phyloP scores from a whole-genome alignment of 2,888 invertebrate species.

The Melanargia galathea region DNA sequence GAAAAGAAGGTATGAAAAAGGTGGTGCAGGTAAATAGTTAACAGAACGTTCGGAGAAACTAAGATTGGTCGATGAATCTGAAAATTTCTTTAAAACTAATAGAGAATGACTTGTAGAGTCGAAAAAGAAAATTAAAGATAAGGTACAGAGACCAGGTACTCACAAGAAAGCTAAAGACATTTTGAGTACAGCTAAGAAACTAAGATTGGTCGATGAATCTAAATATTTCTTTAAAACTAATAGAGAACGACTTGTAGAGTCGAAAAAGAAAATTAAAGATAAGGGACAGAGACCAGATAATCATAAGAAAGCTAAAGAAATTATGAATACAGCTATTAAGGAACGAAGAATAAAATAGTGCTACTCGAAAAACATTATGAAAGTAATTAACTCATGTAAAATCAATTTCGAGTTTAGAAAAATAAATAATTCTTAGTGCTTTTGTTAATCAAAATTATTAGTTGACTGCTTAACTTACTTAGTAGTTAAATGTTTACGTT shows the following conservation, averaged over 20 bases:
- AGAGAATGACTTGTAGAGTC: constrained; percentile 12
- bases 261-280: constrained; percentile 10
- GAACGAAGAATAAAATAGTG: not conserved
- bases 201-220: constrained; percentile 5
- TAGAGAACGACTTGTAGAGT: constrained; percentile 11
- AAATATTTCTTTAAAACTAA: constrained; percentile 10
- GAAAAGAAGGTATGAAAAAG: not conserved
- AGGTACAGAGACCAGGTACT: not conserved
- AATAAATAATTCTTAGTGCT: not conserved
- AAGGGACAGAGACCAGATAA: constrained; percentile 1
- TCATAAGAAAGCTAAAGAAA: not conserved
- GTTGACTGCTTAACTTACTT: no score
- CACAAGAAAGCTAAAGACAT: not conserved
- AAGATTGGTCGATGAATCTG: constrained; percentile 5
- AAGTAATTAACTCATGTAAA: not conserved
- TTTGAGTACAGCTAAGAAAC: not conserved
- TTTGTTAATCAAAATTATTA: not conserved
- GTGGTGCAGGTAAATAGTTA: not conserved
- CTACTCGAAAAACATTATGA: not conserved
- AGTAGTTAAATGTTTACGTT: no score
- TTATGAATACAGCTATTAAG: not conserved
- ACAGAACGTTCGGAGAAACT: constrained; percentile 5
- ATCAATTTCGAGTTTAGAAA: not conserved
- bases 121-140: constrained; percentile 12
- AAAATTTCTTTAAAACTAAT: constrained; percentile 8